These are phyloP conservation scores for Bos taurus DNA, from an alignment of 2,113 vertebrate species.

Conservation along the genomic window ARS-UCD2.0 NC_037351.1:4321001-4321500, in stretches of 20 bases:
- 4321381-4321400: neutral
- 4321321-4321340: neutral
- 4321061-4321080: neutral
- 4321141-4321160: rapidly evolving
- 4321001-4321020: neutral
- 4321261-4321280: neutral
- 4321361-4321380: neutral
- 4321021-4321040: neutral
- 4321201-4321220: rapidly evolving
- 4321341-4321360: neutral
- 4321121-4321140: neutral
- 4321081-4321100: neutral
- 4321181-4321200: neutral
- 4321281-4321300: neutral
- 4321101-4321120: neutral
- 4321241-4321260: neutral
- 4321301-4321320: neutral
- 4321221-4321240: neutral
- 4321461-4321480: neutral
- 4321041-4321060: neutral
- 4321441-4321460: neutral
- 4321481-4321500: neutral
- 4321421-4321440: neutral
- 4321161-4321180: neutral
- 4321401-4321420: neutral